A percentile compares a stretch with the other conserved stretches of the same genome.
Conservation (phyloP, 2,797 vertebrate species). For the Sebastes umbrosus region DNA sequence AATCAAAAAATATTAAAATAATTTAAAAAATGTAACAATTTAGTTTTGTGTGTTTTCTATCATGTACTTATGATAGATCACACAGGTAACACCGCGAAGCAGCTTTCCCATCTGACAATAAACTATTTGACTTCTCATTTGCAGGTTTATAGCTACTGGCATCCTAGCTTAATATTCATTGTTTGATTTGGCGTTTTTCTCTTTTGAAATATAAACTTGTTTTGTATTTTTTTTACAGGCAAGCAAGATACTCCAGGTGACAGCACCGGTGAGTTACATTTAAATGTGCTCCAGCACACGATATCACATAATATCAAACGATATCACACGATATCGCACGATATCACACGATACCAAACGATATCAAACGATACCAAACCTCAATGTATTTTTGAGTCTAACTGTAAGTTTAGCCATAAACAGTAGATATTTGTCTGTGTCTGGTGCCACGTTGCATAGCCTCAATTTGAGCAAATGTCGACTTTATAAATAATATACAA, state of each 20-base stretch:
- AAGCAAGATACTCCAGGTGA: accelerated
- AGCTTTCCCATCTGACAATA: neutral
- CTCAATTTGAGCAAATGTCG: neutral
- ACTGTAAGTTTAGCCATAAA: neutral
- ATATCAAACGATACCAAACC: neutral
- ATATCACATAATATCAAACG: neutral
- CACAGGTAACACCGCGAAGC: neutral
- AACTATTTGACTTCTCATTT: neutral
- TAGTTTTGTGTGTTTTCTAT: too few relatives aligned
- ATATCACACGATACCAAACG: neutral
- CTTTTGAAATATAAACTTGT: neutral
- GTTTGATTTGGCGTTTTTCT: neutral
- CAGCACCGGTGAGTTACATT: constrained; percentile 33
- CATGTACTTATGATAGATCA: too few relatives aligned
- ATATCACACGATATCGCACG: too few relatives aligned
- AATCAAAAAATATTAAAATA: too few relatives aligned
- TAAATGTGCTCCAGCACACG: neutral
- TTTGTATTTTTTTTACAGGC: neutral
- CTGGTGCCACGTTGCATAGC: neutral
- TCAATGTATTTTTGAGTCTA: neutral
- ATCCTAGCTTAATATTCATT: neutral
- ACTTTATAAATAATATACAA: neutral
- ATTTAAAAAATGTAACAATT: too few relatives aligned
- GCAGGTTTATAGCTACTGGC: neutral
- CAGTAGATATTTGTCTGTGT: neutral